phyloP scores from a whole-genome alignment of 2,797 vertebrate species.

The Paratrypauchen microcephalus region DNA sequence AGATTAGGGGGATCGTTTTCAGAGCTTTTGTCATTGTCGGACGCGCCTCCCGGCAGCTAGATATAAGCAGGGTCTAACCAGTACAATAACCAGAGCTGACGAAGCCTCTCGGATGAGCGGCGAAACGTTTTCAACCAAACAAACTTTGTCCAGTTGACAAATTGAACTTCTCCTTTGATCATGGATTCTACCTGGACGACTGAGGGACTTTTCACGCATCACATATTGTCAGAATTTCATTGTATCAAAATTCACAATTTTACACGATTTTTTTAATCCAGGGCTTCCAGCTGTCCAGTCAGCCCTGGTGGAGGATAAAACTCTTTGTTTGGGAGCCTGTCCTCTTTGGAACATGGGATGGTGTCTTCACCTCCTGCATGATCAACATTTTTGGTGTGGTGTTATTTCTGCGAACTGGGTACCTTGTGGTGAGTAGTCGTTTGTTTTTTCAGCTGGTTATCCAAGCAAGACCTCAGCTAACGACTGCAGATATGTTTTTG shows the following conservation, averaged over 20 bases:
- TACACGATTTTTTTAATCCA: conserved; percentile 35
- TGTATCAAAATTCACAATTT: background rate
- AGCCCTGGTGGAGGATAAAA: conserved; percentile 96
- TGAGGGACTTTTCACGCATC: too few relatives aligned
- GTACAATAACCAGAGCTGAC: too few relatives aligned
- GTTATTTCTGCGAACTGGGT: conserved; percentile 93
- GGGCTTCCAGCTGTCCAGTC: conserved; percentile 74
- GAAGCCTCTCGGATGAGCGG: too few relatives aligned
- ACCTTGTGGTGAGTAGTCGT: conserved; percentile 89
- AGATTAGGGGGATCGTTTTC: too few relatives aligned
- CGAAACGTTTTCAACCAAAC: too few relatives aligned
- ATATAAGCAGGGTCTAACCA: too few relatives aligned
- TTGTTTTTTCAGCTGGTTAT: background rate
- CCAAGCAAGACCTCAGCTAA: background rate
- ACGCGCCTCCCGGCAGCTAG: too few relatives aligned
- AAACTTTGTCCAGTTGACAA: too few relatives aligned
- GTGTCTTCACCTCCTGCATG: conserved; percentile 98
- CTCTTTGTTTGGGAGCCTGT: conserved; percentile 95
- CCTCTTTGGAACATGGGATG: conserved; percentile 97
- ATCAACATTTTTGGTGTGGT: conserved; percentile 99
- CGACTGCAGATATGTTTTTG: background rate
- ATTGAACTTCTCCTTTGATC: too few relatives aligned
- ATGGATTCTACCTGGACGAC: too few relatives aligned
- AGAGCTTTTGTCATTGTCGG: too few relatives aligned
- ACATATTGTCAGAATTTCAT: background rate